Base-by-base conservation (phyloP, 2,113 vertebrate species). In the Notothenia rossii region DNA sequence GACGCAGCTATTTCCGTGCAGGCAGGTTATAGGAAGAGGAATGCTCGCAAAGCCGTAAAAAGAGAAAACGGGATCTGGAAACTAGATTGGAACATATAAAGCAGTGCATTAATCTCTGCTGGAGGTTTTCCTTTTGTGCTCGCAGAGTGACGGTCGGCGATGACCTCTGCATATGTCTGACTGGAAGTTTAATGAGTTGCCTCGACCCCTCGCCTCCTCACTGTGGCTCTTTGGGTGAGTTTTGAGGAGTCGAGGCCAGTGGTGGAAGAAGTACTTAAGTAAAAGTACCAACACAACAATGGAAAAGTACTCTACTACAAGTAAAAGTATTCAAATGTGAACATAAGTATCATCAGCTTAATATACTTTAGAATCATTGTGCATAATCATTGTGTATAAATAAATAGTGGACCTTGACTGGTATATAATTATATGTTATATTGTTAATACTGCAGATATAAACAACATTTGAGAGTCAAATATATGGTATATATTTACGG, bases 71-170 rank as follows among this genome's bases (percentile, higher is more conserved):
- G 77, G 81, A 92, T 95, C 94, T 95, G 94, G 93, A 94, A 94
- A 91, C 86, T 92, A 91, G 88, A 95, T 94, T 62, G 86, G 85
- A 89, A 83, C 82, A 46, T 87, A 91, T 91, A 88, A 92, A 93
- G 70, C 58, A 83, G 86, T 15, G 77, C 55, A 93, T 94, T 88
- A 88, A 93, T 91, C 92, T 92, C 88, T 89, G 90, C 91, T 90
- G 91, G 91, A 93, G 88, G 91, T 92, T 93, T 87, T 15, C 40
- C 0, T 55, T 66, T 66, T 33, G 46, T 66, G 10, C 66, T 49
- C 20, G 45, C 45, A 14, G 61, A 61, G 82, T 4, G 29, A 45
- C n/a, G 64, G 77, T 46, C 49, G 49, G 49, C 50, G 25, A 61
- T 83, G 90, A 92, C 86, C 91, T 53, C 69, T 45, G 62, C 88